These are phyloP conservation scores for Antheraea yamamai DNA, from an alignment of 2,888 invertebrate genomes.

Conservation along the genomic window DNA sequence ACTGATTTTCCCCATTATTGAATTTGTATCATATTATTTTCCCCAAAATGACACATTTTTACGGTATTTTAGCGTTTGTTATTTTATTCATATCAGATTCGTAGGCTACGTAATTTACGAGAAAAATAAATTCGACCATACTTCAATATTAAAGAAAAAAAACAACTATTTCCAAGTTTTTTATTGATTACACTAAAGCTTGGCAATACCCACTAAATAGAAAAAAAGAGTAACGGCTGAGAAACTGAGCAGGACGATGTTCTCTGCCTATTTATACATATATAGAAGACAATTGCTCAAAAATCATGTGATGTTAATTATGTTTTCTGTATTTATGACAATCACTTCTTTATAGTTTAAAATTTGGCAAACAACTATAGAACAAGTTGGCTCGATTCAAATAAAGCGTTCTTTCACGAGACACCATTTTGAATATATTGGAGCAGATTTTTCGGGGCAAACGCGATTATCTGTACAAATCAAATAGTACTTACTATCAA, in stretches of 20 bases:
- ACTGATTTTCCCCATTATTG: background rate
- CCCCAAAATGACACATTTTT: background rate
- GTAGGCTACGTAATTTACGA: background rate
- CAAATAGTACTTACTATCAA: background rate
- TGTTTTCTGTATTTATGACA: background rate
- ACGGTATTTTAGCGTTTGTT: background rate
- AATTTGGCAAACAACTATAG: background rate
- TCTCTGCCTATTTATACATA: too few species aligned
- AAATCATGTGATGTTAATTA: background rate
- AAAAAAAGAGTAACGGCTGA: too few species aligned
- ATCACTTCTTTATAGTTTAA: background rate
- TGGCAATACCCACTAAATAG: too few species aligned
- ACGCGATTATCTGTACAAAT: background rate
- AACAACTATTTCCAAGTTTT: too few species aligned
- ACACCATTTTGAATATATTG: background rate
- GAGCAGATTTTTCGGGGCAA: background rate
- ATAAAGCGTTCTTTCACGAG: background rate
- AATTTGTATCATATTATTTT: background rate
- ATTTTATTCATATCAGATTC: background rate
- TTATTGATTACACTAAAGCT: too few species aligned
- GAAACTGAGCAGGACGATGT: too few species aligned
- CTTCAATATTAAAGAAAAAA: too few species aligned
- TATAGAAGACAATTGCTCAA: background rate
- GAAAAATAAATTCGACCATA: too few species aligned
- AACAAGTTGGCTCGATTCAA: background rate